phyloP scores from a whole-genome alignment of 2,797 vertebrate genomes.

The Enteromius argenteus region DNA sequence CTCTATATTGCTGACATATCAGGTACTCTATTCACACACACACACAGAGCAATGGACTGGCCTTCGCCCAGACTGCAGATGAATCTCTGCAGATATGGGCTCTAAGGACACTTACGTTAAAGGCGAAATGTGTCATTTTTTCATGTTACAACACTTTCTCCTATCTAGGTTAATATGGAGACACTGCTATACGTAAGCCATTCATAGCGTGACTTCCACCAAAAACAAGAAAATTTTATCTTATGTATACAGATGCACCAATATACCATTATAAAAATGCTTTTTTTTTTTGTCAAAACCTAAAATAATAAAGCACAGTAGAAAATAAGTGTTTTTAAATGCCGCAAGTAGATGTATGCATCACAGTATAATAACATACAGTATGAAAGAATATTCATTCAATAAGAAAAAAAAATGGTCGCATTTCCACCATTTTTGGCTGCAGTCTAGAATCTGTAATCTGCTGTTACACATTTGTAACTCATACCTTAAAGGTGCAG shows the following conservation, averaged over 20 bases:
- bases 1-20: constrained; percentile 45
- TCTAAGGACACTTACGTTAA: neutral
- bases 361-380: neutral
- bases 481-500: too few relatives aligned
- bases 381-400: neutral
- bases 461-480: too few relatives aligned
- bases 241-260: neutral
- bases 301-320: neutral
- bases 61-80: constrained; percentile 25
- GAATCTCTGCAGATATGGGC: neutral
- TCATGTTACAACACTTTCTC: neutral
- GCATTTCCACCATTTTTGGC: too few relatives aligned
- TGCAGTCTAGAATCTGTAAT: too few relatives aligned
- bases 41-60: constrained; percentile 11
- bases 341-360: neutral
- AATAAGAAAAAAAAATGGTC: neutral
- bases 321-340: neutral
- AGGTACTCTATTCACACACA: constrained; percentile 37
- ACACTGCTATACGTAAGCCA: neutral
- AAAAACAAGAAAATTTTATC: neutral
- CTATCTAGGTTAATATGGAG: neutral
- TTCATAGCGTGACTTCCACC: neutral
- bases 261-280: neutral
- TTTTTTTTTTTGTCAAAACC: neutral
- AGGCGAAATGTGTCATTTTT: neutral